Evolutionary conservation across 2,888 invertebrate genomes (phyloP), one percentile per base, ranked within the genome.

Genomic region (Diabrotica balteata): DNA sequence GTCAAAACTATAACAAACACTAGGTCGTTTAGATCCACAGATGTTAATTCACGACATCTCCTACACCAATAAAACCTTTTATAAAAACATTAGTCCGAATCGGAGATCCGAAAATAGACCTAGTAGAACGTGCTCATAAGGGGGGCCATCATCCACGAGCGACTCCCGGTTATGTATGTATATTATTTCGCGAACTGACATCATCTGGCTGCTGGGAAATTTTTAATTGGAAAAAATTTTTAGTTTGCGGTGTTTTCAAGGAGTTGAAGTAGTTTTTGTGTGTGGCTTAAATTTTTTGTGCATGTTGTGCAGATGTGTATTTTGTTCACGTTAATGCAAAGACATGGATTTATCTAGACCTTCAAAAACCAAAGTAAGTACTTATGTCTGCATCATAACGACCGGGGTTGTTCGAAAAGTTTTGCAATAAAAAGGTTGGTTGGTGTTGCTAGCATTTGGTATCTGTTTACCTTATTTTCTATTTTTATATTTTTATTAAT

Each of bases 181-280:
- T 32, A 75, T 76, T 79, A 78, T 80, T 79, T 78, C 75, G 77
- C 79, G 76, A 68, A 75, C 77, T 78, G 79, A 80, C 79, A 77
- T 80, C 79, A 80, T 70, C 59, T 55, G 63, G 68, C 68, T 67
- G 66, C 68, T 67, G 57, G 71, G 67, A 69, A 72, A 71, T 51
- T 50, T 58, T 59, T 59, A 47, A 63, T 59, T 63, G 50, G 44
- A 53, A 47, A 59, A 53, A 51, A 46, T 60, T 52, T 62, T 59
- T 58, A 42, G 51, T 61, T 52, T 8, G 47, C 6, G 3, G 47
- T 47, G 47, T 47, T 47, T 47, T 47, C 9, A 7, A 47, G 8
- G 8, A 46, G 44, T 58, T 45, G 57, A 17, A 60, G 63, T 51
- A 61, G 63, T 63, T 58, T 60, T 47, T 47, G 47, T 8, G 47